Percentiles rank a stretch among this genome's conserved stretches.
These are phyloP conservation scores for Meganola albula DNA, from an alignment of 2,888 invertebrate genomes.

Conservation along the genomic window DNA sequence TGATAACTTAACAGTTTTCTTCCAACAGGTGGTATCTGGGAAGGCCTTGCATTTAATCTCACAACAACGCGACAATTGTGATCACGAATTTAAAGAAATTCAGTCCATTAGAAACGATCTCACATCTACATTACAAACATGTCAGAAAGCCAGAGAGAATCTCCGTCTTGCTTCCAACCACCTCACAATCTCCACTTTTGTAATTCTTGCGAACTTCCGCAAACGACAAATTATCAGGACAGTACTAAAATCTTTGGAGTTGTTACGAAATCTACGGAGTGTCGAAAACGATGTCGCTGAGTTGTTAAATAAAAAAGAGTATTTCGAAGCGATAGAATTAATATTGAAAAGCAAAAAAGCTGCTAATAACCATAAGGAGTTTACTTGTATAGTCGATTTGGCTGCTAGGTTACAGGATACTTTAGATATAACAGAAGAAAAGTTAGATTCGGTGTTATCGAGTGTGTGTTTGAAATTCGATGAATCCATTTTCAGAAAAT, in stretches of 20 bases:
- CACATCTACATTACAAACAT: slow-evolving; percentile 82
- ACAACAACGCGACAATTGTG: slow-evolving; percentile 92
- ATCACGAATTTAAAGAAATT: slow-evolving; percentile 88
- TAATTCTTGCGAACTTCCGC: slow-evolving; percentile 93
- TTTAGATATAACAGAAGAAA: slow-evolving; percentile 92
- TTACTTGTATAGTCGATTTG: slow-evolving; percentile 93
- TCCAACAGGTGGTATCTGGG: slow-evolving; percentile 88
- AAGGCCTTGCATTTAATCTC: slow-evolving; percentile 95
- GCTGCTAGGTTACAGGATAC: slow-evolving; percentile 93
- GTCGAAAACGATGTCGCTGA: slow-evolving; percentile 91
- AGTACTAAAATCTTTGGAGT: slow-evolving; percentile 84
- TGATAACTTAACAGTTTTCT: no score
- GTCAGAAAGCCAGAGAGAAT: slow-evolving; percentile 83
- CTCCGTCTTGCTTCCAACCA: slow-evolving; percentile 87
- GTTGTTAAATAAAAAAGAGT: slow-evolving; percentile 89
- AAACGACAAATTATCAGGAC: slow-evolving; percentile 90
- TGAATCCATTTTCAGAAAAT: slow-evolving; percentile 85
- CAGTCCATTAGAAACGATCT: slow-evolving; percentile 84
- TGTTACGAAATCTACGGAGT: slow-evolving; percentile 78
- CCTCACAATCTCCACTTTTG: slow-evolving; percentile 90
- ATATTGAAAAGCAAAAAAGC: slow-evolving; percentile 92
- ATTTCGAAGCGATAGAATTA: slow-evolving; percentile 92
- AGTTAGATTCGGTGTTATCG: slow-evolving; percentile 90
- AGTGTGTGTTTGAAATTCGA: slow-evolving; percentile 88
- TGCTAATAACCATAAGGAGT: slow-evolving; percentile 90